A percentile compares a stretch with the other conserved stretches of the same genome.
Evolutionary conservation across 2,113 vertebrate species (phyloP).

Genomic region (Lepidothrix coronata): DNA sequence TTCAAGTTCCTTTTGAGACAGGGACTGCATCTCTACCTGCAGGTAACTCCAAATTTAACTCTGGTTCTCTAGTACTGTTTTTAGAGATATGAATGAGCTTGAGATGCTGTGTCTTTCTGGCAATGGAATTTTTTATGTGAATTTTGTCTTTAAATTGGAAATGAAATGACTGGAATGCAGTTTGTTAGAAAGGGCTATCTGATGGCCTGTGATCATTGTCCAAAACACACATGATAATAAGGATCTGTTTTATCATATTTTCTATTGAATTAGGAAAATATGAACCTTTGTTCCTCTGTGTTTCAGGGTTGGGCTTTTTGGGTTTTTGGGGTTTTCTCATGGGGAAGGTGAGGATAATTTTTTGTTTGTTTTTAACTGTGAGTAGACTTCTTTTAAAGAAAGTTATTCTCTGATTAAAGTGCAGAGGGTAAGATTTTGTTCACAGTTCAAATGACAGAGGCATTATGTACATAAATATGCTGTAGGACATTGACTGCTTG

Average conservation of each 20-base stretch:
- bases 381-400: neutral
- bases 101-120: neutral
- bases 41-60: neutral
- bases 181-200: neutral
- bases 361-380: neutral
- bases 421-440: neutral
- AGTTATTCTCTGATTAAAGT: neutral
- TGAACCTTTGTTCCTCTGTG: neutral
- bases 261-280: neutral
- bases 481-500: neutral
- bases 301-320: neutral
- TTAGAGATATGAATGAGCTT: neutral
- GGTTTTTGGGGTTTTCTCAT: neutral
- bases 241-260: neutral
- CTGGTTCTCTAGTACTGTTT: neutral
- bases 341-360: neutral
- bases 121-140: neutral
- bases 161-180: neutral
- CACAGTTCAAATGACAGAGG: neutral
- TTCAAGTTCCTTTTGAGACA: neutral
- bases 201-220: neutral
- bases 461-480: neutral
- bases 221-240: neutral
- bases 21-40: neutral
- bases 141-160: neutral